Evolutionary conservation across 2,888 invertebrate species (phyloP).

Genomic region (Amphipoea oculea): DNA sequence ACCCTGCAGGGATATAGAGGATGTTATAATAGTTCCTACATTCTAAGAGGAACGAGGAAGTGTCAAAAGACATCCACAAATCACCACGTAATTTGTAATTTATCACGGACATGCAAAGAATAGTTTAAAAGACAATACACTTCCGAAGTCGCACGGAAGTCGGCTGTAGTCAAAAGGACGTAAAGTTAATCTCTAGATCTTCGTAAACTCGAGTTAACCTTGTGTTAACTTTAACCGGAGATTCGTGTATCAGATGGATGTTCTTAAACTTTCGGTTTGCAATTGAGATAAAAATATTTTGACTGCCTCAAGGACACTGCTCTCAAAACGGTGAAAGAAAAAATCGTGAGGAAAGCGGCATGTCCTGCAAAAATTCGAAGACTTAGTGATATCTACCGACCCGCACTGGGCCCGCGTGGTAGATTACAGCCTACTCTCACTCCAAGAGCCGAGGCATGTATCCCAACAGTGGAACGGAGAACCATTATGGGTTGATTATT

Average conservation of each 20-base stretch:
- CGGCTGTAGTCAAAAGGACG: conserved; percentile 37
- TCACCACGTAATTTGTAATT: conserved; percentile 42
- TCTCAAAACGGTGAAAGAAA: not conserved
- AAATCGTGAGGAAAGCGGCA: not conserved
- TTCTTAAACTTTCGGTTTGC: not conserved
- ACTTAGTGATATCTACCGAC: too few relatives aligned
- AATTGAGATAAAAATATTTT: not conserved
- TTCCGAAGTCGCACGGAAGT: conserved; percentile 66
- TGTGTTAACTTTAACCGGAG: conserved; percentile 39
- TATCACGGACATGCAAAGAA: conserved; percentile 45
- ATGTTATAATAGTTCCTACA: not conserved
- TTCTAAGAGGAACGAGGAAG: conserved; percentile 35
- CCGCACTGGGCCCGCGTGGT: not conserved
- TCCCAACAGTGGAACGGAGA: too few relatives aligned
- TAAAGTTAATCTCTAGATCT: conserved; percentile 39
- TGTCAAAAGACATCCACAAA: not conserved
- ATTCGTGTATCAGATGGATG: conserved; percentile 9
- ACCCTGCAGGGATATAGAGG: not conserved
- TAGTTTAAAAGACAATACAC: conserved; percentile 51
- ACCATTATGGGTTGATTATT: not conserved
- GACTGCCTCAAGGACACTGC: not conserved
- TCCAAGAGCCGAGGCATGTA: not conserved
- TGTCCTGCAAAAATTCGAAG: not conserved
- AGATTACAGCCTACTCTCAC: not conserved
- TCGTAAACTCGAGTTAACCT: conserved; percentile 31